Base-by-base conservation (phyloP, 2,888 invertebrate genomes). In the Tachina fera region DNA sequence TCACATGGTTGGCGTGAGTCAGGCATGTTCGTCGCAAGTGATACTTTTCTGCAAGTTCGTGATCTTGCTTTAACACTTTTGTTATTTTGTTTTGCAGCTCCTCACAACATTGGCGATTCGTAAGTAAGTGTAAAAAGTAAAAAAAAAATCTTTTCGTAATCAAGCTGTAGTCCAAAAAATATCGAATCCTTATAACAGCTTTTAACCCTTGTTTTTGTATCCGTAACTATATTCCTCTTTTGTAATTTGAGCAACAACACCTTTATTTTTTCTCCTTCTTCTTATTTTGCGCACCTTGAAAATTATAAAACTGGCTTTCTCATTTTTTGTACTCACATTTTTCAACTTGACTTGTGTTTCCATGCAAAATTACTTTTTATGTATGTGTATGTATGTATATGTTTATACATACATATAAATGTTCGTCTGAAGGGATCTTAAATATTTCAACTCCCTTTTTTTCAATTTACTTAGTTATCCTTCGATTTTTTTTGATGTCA, bases 171-270 rank as follows among this genome's bases (percentile, higher is more conserved):
- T 43, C 71, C 51, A 78, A 71, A 79, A 65, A 70, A 56, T 8
- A 45, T 19, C 9, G 78, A 79, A 79, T 71, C 78, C 78, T 71
- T 79, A 79, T 63, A 79, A 79, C 45, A 79, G 45, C 53, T 53
- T 31, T 31, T 41, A 31, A 47, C 45, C 31, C 31, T 31, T 31
- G 31, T 61, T 61, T 70, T 61, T 53, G 31, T 53, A 45, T 53
- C 45, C 56, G 14, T 49, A 39, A 4, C 4, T 60, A 16, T n/a
- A 22, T 65, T 39, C 16, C 14, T 5, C 43, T 51, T 56, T 77
- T 65, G 83, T 51, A 83, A 83, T 53, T 53, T 19, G 77, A 83
- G 71, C 47, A 80, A 41, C 53, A 80, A 84, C 71, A 84, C 84
- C 81, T 81, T 80, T 75, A 6, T 56, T 41, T 47, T 19, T 41